Conservation (phyloP, 1,140 invertebrate species). For the Leptopilina boulardi region DNA sequence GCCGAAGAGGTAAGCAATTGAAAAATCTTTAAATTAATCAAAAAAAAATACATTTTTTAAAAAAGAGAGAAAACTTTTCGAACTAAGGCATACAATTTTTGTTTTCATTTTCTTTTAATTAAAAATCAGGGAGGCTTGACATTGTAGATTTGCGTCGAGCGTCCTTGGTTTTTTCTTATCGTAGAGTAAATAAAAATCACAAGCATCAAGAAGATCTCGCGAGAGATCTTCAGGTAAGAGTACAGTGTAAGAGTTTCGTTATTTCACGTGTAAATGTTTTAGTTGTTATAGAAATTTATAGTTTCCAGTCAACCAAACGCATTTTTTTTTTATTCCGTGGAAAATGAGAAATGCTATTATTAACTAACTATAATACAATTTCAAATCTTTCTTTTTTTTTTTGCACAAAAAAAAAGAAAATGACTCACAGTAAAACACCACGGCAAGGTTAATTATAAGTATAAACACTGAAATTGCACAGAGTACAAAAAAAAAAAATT, state of each 20-base stretch:
- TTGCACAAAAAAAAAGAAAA: conserved; percentile 36
- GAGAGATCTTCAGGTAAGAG: conserved; percentile 66
- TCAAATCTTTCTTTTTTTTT: conserved; percentile 35
- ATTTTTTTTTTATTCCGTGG: too few relatives aligned
- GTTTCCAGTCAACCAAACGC: background rate
- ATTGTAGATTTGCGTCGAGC: conserved; percentile 59
- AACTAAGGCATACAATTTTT: conserved; percentile 73
- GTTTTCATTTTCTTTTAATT: conserved; percentile 40
- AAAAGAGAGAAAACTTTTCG: conserved; percentile 45
- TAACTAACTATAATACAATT: conserved; percentile 53
- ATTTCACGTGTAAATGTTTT: conserved; percentile 55
- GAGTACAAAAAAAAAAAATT: conserved; percentile 5
- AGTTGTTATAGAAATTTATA: conserved; percentile 46
- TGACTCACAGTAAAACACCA: conserved; percentile 31
- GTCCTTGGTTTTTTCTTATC: conserved; percentile 60
- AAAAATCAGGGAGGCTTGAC: conserved; percentile 63
- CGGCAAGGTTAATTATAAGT: background rate
- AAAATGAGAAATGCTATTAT: conserved; percentile 46
- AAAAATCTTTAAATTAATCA: background rate
- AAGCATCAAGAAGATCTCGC: conserved; percentile 68
- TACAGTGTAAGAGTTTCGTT: conserved; percentile 57
- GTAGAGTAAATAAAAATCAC: conserved; percentile 74
- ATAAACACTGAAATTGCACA: conserved; percentile 37
- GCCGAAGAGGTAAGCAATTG: background rate
- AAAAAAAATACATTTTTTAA: conserved; percentile 37